phyloP scores from a whole-genome alignment of 2,888 invertebrate species.

The Zaprionus bogoriensis region DNA sequence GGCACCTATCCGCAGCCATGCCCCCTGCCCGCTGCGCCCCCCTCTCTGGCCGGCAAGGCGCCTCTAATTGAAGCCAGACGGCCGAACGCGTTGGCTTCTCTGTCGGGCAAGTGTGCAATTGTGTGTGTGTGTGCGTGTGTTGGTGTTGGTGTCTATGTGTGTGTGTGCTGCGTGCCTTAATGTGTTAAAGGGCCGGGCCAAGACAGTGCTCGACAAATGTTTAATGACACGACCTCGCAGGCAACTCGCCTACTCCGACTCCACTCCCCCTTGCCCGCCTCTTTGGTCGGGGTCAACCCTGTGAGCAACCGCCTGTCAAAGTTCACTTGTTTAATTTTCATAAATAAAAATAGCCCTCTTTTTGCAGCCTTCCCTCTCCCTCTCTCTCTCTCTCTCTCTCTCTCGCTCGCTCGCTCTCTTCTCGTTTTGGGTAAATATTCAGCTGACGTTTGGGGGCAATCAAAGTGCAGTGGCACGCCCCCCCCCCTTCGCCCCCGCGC shows the following conservation, averaged over 20 bases:
- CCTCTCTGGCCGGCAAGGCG: background rate
- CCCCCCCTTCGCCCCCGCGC: slow-evolving; percentile 20
- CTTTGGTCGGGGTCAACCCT: slow-evolving; percentile 48
- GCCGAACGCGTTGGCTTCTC: slow-evolving; percentile 1
- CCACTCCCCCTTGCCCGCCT: background rate
- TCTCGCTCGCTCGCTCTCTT: background rate
- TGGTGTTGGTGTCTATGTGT: background rate
- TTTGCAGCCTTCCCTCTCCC: background rate
- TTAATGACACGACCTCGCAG: slow-evolving; percentile 60
- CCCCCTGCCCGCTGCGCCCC: background rate
- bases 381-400: background rate
- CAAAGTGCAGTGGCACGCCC: slow-evolving; percentile 64
- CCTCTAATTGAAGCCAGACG: slow-evolving; percentile 60
- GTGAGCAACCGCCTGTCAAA: slow-evolving; percentile 67
- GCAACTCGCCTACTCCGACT: background rate
- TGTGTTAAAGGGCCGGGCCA: slow-evolving; percentile 54
- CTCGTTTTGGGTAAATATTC: slow-evolving; percentile 62
- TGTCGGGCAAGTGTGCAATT: background rate
- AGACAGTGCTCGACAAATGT: slow-evolving; percentile 56
- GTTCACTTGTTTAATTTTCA: slow-evolving; percentile 74
- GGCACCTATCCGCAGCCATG: background rate
- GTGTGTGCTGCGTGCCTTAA: slow-evolving; percentile 55
- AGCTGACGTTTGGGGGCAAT: slow-evolving; percentile 61
- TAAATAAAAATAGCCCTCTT: slow-evolving; percentile 61
- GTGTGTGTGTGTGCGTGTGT: background rate